Percentiles rank a stretch among this genome's conserved stretches.
These are phyloP conservation scores for Flexamia atlantica DNA, from an alignment of 2,888 invertebrate species.

Conservation along the genomic window DNA sequence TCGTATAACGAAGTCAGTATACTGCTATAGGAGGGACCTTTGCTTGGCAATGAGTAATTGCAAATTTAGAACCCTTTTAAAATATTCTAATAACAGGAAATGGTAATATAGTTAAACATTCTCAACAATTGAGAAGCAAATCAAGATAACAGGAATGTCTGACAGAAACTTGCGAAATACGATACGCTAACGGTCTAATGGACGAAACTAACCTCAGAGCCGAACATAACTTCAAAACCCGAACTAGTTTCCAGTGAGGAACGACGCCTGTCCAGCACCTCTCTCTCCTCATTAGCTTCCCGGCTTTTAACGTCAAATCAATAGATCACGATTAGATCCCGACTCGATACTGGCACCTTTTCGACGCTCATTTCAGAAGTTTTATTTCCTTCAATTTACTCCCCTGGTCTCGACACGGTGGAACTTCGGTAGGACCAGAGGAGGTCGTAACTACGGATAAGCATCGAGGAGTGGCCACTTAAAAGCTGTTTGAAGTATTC, in stretches of 20 bases:
- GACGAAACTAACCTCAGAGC: neutral
- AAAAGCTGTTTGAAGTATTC: no score
- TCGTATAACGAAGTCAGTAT: no score
- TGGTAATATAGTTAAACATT: no score
- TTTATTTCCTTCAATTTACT: constrained; percentile 28
- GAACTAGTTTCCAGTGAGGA: neutral
- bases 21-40: no score
- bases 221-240: neutral
- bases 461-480: no score
- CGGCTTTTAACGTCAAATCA: constrained; percentile 43
- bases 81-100: no score
- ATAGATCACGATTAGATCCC: constrained; percentile 42
- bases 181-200: neutral
- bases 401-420: neutral
- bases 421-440: neutral
- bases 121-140: no score
- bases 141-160: no score
- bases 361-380: constrained; percentile 20
- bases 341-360: constrained; percentile 14
- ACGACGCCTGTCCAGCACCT: neutral
- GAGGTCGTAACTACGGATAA: neutral
- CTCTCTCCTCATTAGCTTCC: constrained; percentile 24
- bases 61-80: no score
- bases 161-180: no score
- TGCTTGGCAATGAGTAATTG: no score